Evolutionary conservation across 2,113 vertebrate genomes (phyloP).

Genomic region (Myotis yumanensis): DNA sequence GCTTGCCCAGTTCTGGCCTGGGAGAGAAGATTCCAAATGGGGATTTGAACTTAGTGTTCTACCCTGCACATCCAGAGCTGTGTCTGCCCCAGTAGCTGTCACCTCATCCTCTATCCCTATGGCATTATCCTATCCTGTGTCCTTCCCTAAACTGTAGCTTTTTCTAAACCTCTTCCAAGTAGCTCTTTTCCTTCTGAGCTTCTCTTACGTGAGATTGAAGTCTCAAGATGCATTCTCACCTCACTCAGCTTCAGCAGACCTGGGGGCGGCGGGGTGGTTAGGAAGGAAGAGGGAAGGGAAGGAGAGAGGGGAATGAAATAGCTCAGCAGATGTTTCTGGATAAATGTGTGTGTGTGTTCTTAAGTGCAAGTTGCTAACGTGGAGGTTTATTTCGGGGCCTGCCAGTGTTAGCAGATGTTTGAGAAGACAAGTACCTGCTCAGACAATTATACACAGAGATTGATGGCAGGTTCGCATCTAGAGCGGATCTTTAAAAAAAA

Average conservation of each 20-base stretch:
- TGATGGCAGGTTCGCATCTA: conserved; percentile 66
- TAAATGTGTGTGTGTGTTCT: conserved; percentile 53
- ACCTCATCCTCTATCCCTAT: background rate
- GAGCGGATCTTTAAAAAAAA: conserved; percentile 27
- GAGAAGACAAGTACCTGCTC: conserved; percentile 77
- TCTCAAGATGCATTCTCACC: conserved; percentile 77
- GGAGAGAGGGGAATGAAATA: conserved; percentile 77
- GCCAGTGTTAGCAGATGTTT: conserved; percentile 82
- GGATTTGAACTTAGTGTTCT: background rate
- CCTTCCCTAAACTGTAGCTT: background rate
- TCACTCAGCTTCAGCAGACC: conserved; percentile 71
- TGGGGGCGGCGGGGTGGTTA: conserved; percentile 50
- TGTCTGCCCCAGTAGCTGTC: background rate
- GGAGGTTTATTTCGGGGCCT: conserved; percentile 79
- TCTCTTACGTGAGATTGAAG: conserved; percentile 68
- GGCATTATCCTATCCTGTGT: background rate
- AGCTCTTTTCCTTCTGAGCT: conserved; percentile 70
- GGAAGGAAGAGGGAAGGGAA: conserved; percentile 34
- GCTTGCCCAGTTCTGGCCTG: background rate
- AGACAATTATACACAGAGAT: conserved; percentile 76
- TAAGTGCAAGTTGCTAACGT: conserved; percentile 77
- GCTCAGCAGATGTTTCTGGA: conserved; percentile 84
- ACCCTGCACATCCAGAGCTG: fast-evolving
- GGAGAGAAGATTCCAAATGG: background rate
- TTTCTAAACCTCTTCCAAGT: conserved; percentile 18